phyloP scores from a whole-genome alignment of 1,140 invertebrate genomes.

The Geopemphigus sp. region DNA sequence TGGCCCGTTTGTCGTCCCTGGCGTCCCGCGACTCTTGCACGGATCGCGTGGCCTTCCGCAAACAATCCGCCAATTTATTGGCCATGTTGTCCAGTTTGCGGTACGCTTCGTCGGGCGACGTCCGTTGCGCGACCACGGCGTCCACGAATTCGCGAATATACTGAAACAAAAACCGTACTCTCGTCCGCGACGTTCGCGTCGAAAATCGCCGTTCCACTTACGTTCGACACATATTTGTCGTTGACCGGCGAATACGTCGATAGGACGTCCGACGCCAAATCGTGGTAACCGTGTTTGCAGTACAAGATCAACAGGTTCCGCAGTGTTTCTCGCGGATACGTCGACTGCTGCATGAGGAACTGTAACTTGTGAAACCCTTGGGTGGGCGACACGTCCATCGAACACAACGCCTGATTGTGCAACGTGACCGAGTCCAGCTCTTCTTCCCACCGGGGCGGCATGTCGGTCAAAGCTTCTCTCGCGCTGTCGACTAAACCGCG shows the following conservation, averaged over 20 bases:
- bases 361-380: constrained; percentile 97
- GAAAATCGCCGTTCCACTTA: constrained; percentile 60
- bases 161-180: constrained; percentile 56
- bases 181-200: too few relatives aligned
- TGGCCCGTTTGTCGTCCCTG: constrained; percentile 84
- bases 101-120: constrained; percentile 95
- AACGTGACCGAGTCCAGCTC: constrained; percentile 97
- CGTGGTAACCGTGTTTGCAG: constrained; percentile 96
- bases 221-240: constrained; percentile 91
- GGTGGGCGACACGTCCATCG: constrained; percentile 84
- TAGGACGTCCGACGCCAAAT: constrained; percentile 95
- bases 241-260: constrained; percentile 97
- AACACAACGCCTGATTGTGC: constrained; percentile 96
- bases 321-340: constrained; percentile 97
- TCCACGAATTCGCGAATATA: constrained; percentile 89
- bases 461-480: constrained; percentile 91
- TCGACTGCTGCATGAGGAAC: constrained; percentile 92
- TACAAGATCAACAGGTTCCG: constrained; percentile 93
- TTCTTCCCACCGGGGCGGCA: constrained; percentile 94
- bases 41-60: constrained; percentile 90
- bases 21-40: constrained; percentile 86
- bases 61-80: constrained; percentile 82
- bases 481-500: constrained; percentile 73
- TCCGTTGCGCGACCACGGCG: constrained; percentile 95
- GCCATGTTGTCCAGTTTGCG: constrained; percentile 94